Conservation (phyloP, 2,797 vertebrate species). For the Falco columbarius region DNA sequence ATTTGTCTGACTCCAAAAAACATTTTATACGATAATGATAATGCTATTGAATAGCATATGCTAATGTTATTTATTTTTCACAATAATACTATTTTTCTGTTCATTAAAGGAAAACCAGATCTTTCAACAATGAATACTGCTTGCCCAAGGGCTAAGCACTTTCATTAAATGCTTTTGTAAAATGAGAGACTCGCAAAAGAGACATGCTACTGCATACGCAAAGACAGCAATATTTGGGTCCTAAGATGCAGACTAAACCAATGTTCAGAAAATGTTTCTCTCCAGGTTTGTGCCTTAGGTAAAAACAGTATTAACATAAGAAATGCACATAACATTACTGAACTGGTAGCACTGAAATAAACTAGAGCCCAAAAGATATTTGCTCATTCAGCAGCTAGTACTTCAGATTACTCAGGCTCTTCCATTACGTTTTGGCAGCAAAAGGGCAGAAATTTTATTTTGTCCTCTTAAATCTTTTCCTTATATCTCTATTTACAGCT, state of each 20-base stretch:
- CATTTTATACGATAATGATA: not conserved
- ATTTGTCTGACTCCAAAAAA: not conserved
- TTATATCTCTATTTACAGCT: not conserved
- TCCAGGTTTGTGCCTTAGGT: not conserved
- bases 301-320: not conserved
- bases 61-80: not conserved
- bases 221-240: not conserved
- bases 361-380: fast-evolving
- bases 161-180: not conserved
- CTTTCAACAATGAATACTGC: not conserved
- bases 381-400: not conserved
- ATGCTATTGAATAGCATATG: not conserved
- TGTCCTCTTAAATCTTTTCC: not conserved
- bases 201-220: not conserved
- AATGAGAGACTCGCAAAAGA: not conserved
- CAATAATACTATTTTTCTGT: not conserved
- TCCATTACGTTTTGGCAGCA: not conserved
- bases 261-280: not conserved
- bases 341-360: not conserved
- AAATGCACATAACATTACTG: not conserved
- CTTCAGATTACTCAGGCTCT: not conserved
- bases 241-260: not conserved
- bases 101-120: not conserved
- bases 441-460: not conserved
- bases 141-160: not conserved